Evolutionary conservation across 1,140 invertebrate genomes (phyloP), one percentile per base, ranked within the genome.

Genomic region (Panulirus ornatus): DNA sequence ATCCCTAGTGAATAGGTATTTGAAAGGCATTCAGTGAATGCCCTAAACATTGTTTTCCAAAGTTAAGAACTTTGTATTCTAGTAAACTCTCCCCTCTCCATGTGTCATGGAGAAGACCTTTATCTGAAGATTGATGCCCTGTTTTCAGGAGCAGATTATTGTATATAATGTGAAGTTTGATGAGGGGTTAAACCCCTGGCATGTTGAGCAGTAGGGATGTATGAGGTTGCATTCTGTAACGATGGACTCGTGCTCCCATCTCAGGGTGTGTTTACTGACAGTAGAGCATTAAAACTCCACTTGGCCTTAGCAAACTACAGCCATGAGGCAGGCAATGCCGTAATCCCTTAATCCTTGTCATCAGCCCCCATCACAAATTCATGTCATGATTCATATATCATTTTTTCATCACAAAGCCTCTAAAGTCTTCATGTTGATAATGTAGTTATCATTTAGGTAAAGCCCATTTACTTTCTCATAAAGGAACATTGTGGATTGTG

Each of bases 21-120:
- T 75, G 27, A 47, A 89, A 30, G 88, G 88, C 88, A 84, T 89
- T 84, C 79, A 84, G 36, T 76, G 88, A 84, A 89, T 89, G 88
- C 71, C 81, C 79, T 30, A 89, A 89, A 83, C 30, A 83, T 79
- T 42, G 79, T 89, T 89, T 84, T 89, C 58, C 78, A 89, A 89
- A 84, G 79, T 83, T 84, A 42, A 83, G 71, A 89, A 83, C 79
- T 89, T 76, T 84, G 79, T 75, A 83, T 63, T 58, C 36, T 42
- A 73, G 44, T 71, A 34, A 40, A 82, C 47, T 73, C 86, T 76
- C 73, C 70, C 9, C 42, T 88, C 86, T 82, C 76, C 86, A 82
- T 73, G 78, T 51, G 78, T 82, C 86, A 63, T 78, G 84, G 84
- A 86, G 84, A 86, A 86, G 51, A 78, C 71, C 73, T 58, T 86